These are phyloP conservation scores for Ptycholaimellus sp. DNA, from an alignment of 2,888 invertebrate genomes.

Conservation along the genomic window DNA sequence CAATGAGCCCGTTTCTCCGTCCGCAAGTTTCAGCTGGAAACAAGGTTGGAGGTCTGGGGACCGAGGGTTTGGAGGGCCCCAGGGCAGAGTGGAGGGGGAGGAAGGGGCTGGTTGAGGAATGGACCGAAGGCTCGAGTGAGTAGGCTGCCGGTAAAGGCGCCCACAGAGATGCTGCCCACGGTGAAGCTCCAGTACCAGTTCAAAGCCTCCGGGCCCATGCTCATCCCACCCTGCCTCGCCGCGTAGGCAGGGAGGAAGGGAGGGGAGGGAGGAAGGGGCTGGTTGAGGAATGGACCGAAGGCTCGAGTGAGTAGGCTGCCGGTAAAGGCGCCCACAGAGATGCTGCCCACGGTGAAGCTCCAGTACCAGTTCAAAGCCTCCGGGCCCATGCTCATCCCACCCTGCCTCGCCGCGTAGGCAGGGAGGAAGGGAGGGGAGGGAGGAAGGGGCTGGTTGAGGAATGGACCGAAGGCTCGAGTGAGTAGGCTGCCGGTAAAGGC, in stretches of 20 bases:
- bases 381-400: background rate
- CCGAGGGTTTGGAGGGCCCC: constrained; percentile 16
- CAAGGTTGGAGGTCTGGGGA: no score
- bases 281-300: no score
- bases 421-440: no score
- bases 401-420: background rate
- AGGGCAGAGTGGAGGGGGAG: no score
- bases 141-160: constrained; percentile 20
- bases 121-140: no score
- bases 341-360: constrained; percentile 27
- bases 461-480: no score
- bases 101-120: no score
- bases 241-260: no score
- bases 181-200: constrained; percentile 27
- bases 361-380: constrained; percentile 22
- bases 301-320: constrained; percentile 25
- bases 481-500: constrained; percentile 21
- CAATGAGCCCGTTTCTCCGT: constrained; percentile 19
- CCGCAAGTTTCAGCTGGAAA: constrained; percentile 29
- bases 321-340: constrained; percentile 18
- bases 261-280: no score
- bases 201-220: no score
- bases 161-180: constrained; percentile 24
- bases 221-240: no score
- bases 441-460: no score